Base-by-base conservation (phyloP, 2,888 invertebrate species). In the Tetropium fuscum region DNA sequence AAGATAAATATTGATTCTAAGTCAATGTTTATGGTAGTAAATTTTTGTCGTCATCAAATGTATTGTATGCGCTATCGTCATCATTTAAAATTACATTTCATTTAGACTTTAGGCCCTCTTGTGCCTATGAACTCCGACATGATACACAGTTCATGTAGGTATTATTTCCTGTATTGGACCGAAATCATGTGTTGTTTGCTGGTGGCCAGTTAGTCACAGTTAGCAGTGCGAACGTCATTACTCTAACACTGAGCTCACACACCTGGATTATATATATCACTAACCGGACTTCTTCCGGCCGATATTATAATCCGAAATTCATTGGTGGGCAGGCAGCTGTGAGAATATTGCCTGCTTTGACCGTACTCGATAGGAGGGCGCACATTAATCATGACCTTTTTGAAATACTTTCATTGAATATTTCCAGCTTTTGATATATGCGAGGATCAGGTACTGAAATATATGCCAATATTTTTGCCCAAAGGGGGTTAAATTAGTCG, bases 161-260 rank as follows among this genome's bases (percentile, higher is more conserved):
- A n/a, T n/a, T n/a, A n/a, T n/a, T n/a, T n/a, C n/a, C n/a, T n/a
- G n/a, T n/a, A n/a, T n/a, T n/a, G n/a, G n/a, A n/a, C 61, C 74
- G 70, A 75, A 77, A 75, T 70, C 70, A 66, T 76, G 74, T 75
- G 76, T 77, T 71, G 76, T 74, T 77, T 77, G 77, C 73, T 78
- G 77, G 77, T 78, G 78, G 77, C 69, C 78, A 71, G 64, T 68
- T 72, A 71, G 74, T 72, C 76, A 72, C 71, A 57, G 60, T 66
- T 70, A 71, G 72, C 71, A 71, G 73, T 75, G 76, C 75, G 77
- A 75, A 77, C 78, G 78, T 78, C 76, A 77, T 78, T 77, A 77
- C 75, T 64, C 68, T 70, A 72, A 71, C n/a, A n/a, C 70, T 69
- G 61, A 65, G 60, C 69, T 74, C 72, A 70, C 76, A 76, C 76